phyloP scores from a whole-genome alignment of 2,113 vertebrate genomes.

The Salvator merianae region DNA sequence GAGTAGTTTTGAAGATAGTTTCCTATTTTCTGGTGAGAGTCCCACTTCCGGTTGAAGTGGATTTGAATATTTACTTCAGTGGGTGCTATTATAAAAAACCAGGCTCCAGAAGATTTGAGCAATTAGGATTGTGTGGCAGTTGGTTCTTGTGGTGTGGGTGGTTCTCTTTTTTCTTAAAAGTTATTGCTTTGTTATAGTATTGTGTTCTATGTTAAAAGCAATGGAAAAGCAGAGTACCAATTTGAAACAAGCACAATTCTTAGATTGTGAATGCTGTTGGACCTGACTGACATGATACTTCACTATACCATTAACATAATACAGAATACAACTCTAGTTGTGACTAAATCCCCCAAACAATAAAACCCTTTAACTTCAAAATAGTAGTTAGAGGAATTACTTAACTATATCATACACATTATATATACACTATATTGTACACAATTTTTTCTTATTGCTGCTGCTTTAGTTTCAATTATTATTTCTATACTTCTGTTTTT shows the following conservation, averaged over 20 bases:
- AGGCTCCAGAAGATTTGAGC: too few relatives aligned
- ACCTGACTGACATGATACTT: background rate
- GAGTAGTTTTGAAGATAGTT: too few relatives aligned
- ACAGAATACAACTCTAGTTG: background rate
- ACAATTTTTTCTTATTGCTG: background rate
- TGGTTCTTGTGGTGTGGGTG: background rate
- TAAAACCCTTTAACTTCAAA: background rate
- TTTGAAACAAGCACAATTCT: background rate
- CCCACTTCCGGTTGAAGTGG: too few relatives aligned
- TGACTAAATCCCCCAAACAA: background rate
- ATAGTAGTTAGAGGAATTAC: too few relatives aligned
- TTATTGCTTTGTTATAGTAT: background rate
- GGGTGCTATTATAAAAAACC: too few relatives aligned
- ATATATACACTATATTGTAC: conserved; percentile 21
- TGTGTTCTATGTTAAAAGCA: background rate
- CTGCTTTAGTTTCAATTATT: background rate
- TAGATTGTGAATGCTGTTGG: background rate
- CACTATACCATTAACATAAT: too few relatives aligned
- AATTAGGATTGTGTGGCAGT: background rate
- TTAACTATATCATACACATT: conserved; percentile 53
- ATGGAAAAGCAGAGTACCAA: background rate
- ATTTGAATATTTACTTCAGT: too few relatives aligned
- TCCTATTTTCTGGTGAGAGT: too few relatives aligned
- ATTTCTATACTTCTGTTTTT: background rate
- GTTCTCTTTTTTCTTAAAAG: background rate